phyloP scores from a whole-genome alignment of 2,797 vertebrate species.

The Echeneis naucrates region DNA sequence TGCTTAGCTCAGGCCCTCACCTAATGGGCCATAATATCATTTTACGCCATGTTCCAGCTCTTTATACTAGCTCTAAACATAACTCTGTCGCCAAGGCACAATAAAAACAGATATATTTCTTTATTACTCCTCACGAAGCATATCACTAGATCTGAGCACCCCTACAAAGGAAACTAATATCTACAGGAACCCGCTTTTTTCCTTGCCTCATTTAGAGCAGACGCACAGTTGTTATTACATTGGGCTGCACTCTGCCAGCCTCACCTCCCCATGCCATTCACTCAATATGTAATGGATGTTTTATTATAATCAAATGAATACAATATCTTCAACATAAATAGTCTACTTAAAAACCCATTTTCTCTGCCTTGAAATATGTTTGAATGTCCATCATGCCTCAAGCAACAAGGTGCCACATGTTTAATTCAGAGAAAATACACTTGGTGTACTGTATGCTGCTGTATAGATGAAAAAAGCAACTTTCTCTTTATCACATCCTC shows the following conservation, averaged over 20 bases:
- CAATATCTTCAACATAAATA: slow-evolving; percentile 85
- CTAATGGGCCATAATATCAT: slow-evolving; percentile 86
- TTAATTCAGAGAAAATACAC: slow-evolving; percentile 81
- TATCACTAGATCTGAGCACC: slow-evolving; percentile 74
- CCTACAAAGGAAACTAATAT: slow-evolving; percentile 82
- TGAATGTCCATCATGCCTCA: slow-evolving; percentile 80
- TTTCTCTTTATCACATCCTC: slow-evolving; percentile 36
- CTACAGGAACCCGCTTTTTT: slow-evolving; percentile 70
- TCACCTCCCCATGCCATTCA: slow-evolving; percentile 72
- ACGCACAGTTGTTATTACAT: slow-evolving; percentile 78
- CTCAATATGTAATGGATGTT: slow-evolving; percentile 80
- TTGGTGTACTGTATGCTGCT: slow-evolving; percentile 61
- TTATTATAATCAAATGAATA: slow-evolving; percentile 89
- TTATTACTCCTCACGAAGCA: slow-evolving; percentile 82
- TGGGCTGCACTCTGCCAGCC: slow-evolving; percentile 73
- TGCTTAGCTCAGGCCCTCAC: slow-evolving; percentile 76
- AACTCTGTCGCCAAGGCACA: slow-evolving; percentile 80
- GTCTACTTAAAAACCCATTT: slow-evolving; percentile 86
- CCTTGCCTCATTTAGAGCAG: slow-evolving; percentile 72
- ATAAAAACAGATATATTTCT: slow-evolving; percentile 87
- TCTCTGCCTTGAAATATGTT: slow-evolving; percentile 77
- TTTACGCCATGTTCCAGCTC: slow-evolving; percentile 82
- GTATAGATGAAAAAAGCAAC: slow-evolving; percentile 48
- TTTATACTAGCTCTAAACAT: slow-evolving; percentile 84
- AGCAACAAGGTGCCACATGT: slow-evolving; percentile 79